Conservation (phyloP, 2,797 vertebrate genomes). For the Anguilla anguilla region DNA sequence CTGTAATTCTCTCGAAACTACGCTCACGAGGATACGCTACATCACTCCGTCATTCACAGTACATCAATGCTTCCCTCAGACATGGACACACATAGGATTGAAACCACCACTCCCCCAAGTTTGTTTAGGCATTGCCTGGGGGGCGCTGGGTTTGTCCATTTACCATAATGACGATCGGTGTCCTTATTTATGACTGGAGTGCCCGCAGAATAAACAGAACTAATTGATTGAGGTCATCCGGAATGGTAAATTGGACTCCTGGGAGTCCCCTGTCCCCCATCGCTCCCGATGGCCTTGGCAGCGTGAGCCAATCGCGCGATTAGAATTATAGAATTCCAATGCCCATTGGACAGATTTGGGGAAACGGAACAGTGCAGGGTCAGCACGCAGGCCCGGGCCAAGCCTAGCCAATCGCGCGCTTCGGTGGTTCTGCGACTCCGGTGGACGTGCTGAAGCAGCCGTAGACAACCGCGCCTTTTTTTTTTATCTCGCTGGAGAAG, state of each 20-base stretch:
- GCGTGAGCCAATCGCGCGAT: constrained; percentile 69
- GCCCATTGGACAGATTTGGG: constrained; percentile 65
- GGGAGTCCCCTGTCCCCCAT: constrained; percentile 68
- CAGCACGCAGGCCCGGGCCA: constrained; percentile 51
- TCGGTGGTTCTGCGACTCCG: background rate
- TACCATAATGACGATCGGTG: constrained; percentile 74
- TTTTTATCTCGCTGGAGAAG: background rate
- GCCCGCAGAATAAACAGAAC: constrained; percentile 70
- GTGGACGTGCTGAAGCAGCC: background rate
- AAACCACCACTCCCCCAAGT: background rate
- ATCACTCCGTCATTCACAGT: background rate
- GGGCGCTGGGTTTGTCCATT: background rate
- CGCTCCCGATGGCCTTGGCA: constrained; percentile 69
- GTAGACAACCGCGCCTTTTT: background rate
- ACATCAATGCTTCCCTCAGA: background rate
- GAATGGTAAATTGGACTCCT: constrained; percentile 66
- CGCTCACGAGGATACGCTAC: background rate
- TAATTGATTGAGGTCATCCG: constrained; percentile 72
- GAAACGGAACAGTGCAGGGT: constrained; percentile 59
- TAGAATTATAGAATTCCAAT: constrained; percentile 73
- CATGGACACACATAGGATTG: background rate
- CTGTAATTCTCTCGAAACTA: background rate
- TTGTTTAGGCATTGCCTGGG: background rate
- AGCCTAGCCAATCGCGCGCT: constrained; percentile 36
- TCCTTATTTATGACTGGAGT: constrained; percentile 54